Evolutionary conservation across 2,113 vertebrate species (phyloP).

Genomic region (Dissostichus mawsoni): DNA sequence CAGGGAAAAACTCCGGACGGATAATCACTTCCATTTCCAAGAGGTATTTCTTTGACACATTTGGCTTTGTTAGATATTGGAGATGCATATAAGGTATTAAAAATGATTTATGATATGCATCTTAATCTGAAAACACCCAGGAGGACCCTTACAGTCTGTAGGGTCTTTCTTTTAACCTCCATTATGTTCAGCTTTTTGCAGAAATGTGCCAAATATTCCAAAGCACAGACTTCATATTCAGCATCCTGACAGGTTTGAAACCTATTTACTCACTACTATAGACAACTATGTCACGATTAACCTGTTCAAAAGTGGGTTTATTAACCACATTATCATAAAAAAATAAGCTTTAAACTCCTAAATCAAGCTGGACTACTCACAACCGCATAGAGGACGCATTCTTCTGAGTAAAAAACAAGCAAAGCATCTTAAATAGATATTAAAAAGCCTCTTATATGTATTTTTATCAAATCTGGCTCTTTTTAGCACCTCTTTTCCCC

Average conservation of each 20-base stretch:
- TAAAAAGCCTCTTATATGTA: no score
- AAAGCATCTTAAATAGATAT: no score
- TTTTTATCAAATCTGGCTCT: no score
- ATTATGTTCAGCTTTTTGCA: neutral
- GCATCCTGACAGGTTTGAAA: neutral
- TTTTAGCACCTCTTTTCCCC: no score
- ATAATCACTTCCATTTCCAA: slow-evolving; percentile 33
- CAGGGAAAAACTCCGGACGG: slow-evolving; percentile 1
- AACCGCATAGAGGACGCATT: no score
- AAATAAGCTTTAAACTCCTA: no score
- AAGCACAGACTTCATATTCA: neutral
- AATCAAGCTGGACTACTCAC: no score
- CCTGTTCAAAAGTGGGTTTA: no score
- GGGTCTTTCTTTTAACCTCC: neutral
- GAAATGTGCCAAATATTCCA: neutral
- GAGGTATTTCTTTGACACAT: neutral
- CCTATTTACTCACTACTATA: neutral
- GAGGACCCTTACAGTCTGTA: neutral
- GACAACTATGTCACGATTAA: no score
- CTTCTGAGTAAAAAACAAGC: no score
- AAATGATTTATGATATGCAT: neutral
- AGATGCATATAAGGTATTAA: no score
- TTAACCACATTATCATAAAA: no score
- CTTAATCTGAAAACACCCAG: neutral
- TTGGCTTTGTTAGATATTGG: neutral